Base-by-base conservation (phyloP, 2,888 invertebrate genomes). In the Ornithoptera alexandrae region DNA sequence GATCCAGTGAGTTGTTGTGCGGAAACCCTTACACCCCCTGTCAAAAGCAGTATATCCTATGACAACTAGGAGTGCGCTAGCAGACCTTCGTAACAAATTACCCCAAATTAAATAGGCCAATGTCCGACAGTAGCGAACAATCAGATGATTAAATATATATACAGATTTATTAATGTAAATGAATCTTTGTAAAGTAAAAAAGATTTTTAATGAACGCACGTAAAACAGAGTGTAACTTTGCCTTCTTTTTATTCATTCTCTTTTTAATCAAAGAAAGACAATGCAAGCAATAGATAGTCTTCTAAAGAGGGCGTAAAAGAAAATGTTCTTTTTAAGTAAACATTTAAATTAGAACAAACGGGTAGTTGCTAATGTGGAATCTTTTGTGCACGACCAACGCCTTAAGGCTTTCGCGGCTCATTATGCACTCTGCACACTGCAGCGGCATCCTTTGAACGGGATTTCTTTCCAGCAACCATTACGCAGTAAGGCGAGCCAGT, bases 381-480 rank as follows among this genome's bases (percentile, higher is more conserved):
- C 56, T 62, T 62, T 57, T 62, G 39, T 67, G 62, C 39, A 62
- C 42, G 58, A 7, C 39, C 62, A 65, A 39, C 61, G 65, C 65
- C 69, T 69, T 56, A 65, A 69, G 39, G 69, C 65, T 50, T 65
- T 58, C 57, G 53, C 39, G 53, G 53, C 53, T n/a, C 53, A 53
- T 53, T 53, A 53, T 53, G 17, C n/a, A 53, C 53, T 53, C n/a
- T 53, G 18, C 53, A 53, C n/a, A 6, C n/a, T 18, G 18, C n/a
- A 17, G 53, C 53, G 53, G 53, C 53, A 18, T 2, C 1, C 53
- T 53, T 53, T 53, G 53, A 53, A 15, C 6, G 5, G 53, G n/a
- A n/a, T 53, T 53, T 53, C 53, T n/a, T 53, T 53, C 53, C 53
- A 53, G n/a, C 53, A 17, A 53, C 17, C 53, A 18, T 53, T 53